Base-by-base conservation (phyloP, 2,888 invertebrate species). In the Syrphus vitripennis region DNA sequence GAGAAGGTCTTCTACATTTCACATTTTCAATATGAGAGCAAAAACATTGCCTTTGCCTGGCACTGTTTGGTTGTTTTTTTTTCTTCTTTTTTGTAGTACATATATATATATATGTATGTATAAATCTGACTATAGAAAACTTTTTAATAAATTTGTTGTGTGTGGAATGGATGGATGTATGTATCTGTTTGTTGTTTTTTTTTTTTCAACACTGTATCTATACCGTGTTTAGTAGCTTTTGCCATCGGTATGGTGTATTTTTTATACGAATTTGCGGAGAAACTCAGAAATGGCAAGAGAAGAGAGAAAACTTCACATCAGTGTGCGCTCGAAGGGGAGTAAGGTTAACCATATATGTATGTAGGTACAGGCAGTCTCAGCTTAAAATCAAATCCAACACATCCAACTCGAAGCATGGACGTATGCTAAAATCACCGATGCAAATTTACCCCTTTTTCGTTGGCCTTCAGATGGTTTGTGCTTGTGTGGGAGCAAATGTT, bases 1-100 rank as follows among this genome's bases (percentile, higher is more conserved):
- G 84, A 84, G 80, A 80, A 86, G 86, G 86, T 78, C 86, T 86
- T 81, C 86, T 70, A 82, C 82, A 86, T 82, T 86, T 86, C 82
- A 81, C 81, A 86, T 81, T 86, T 86, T 86, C 77, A 82, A 48
- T 86, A 61, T 81, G 82, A 86, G 86, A 86, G 81, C 86, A 86
- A 86, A 86, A 81, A 81, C 86, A 86, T 86, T 78, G 82, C 82
- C 86, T 77, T 69, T 40, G 40, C 61, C 21, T 67, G 24, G 67
- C 63, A 63, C 80, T 69, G 72, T 40, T 71, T 57, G 69, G 81
- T 78, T 57, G 29, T 79, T 55, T 76, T 78, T 77, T 83, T 75
- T 57, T 70, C 42, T 69, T 79, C 74, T 80, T 75, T 53, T 59
- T 57, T 50, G 24, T 42, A 67, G 31, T 45, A 61, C 19, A n/a